Evolutionary conservation across 1,140 invertebrate species (phyloP), one percentile per base, ranked within the genome.

Genomic region (Plutomurus gul): DNA sequence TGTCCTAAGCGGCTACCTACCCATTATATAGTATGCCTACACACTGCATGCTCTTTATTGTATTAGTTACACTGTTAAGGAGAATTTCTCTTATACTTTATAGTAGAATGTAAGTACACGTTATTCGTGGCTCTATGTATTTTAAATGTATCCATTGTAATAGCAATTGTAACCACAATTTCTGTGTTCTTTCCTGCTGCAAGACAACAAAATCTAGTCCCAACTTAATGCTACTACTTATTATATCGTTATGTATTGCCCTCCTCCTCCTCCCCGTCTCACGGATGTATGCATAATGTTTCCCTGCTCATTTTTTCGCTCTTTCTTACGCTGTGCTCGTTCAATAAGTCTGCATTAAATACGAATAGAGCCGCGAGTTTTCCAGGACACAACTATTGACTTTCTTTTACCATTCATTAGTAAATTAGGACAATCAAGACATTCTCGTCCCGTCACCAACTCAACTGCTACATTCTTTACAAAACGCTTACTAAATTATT

Each of bases 231-330:
- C 70, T 72, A 72, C 70, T 72, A n/a, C n/a, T n/a, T n/a, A n/a
- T n/a, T 72, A 72, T 72, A 37, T 72, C 39, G 40, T 72, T 72
- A 72, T 72, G 70, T 72, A 40, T 72, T 65, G 56, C 56, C 70
- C 30, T 40, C 37, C 20, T 72, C 70, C 40, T 37, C 40, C 11
- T 72, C 70, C 40, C 70, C 40, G 22, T 43, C 30, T 43, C 40
- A n/a, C n/a, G n/a, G n/a, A n/a, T n/a, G n/a, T n/a, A n/a, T n/a
- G n/a, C 13, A 11, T 56, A 47, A 18, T 51, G 46, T 10, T n/a
- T 65, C 30, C 56, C 20, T 72, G 37, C 40, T 20, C 70, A 22
- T 72, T 72, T 72, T 72, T 72, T 8, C 70, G 25, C 16, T 36
- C 70, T 18, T 13, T 72, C 37, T 30, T 16, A n/a, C 18, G 1